Evolutionary conservation across 2,113 vertebrate species (phyloP), one percentile per base, ranked within the genome.

Genomic region (Spea multiplicata): DNA sequence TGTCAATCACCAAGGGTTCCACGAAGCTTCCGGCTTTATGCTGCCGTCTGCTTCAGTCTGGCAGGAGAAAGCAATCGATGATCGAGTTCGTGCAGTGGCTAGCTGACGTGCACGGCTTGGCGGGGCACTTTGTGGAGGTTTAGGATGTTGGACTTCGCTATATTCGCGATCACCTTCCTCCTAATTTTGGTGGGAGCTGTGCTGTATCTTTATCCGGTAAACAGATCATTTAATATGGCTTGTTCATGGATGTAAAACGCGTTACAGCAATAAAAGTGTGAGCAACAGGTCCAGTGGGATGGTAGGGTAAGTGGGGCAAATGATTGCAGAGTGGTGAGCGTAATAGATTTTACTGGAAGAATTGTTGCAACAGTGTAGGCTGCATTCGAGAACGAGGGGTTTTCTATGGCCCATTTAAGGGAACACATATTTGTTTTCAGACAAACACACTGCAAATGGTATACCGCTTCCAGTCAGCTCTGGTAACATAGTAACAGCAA

Each of bases 121-220:
- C 65, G 75, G 47, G 80, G 82, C 65, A 59, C 46, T 14, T 0
- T 5, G 1, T 6, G 17, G 12, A 5, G 59, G 71, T 17, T 50
- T 64, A 12, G 73, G 82, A 98, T 98, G 96, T 84, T 98, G 88
- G 96, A 97, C 88, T 98, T 98, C 84, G 96, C 89, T 7, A 97
- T 98, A 75, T 97, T 98, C 76, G 96, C 97, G 0, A 93, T 96
- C 4, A 97, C 95, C 6, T 97, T 98, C 84, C 88, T 98, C 75
- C 86, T 97, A 50, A 84, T 95, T 70, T 82, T 97, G 78, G 92
- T 98, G 65, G 93, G 90, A 44, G 95, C 95, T 4, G 95, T 98
- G 82, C 92, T 98, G 3, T 97, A 97, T 85, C 90, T 98, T 53
- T 98, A 93, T 83, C 96, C 95, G 93, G 97, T 98, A 90, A 92